phyloP scores from a whole-genome alignment of 2,113 vertebrate genomes.

The Dromaius novaehollandiae region DNA sequence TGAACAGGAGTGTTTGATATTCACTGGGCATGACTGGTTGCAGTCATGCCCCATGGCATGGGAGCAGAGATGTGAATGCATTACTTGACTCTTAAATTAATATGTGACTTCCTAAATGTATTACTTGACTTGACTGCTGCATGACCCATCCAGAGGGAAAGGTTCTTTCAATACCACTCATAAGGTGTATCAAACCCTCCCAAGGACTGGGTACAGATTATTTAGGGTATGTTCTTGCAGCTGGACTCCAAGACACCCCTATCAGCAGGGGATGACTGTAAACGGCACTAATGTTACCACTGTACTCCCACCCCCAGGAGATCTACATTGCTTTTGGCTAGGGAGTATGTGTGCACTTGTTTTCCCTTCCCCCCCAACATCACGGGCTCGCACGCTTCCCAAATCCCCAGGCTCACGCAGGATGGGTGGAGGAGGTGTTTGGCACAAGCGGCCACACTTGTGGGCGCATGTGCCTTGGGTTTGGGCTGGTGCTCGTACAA shows the following conservation, averaged over 20 bases:
- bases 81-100: neutral
- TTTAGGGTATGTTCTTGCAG: neutral
- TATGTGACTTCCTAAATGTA: neutral
- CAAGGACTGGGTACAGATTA: neutral
- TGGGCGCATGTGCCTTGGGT: fast-evolving
- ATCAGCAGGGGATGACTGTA: neutral
- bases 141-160: neutral
- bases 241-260: neutral
- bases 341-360: neutral
- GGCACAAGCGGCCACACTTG: neutral
- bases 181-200: neutral
- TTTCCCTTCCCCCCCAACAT: neutral
- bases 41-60: neutral
- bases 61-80: fast-evolving
- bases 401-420: neutral
- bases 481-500: neutral
- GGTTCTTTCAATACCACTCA: neutral
- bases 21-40: neutral
- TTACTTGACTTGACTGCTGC: neutral
- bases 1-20: neutral
- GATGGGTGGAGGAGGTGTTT: neutral
- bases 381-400: neutral
- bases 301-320: neutral
- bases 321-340: neutral
- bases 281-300: neutral